Evolutionary conservation across 2,888 invertebrate species (phyloP).

Genomic region (Leptura quadrifasciata): DNA sequence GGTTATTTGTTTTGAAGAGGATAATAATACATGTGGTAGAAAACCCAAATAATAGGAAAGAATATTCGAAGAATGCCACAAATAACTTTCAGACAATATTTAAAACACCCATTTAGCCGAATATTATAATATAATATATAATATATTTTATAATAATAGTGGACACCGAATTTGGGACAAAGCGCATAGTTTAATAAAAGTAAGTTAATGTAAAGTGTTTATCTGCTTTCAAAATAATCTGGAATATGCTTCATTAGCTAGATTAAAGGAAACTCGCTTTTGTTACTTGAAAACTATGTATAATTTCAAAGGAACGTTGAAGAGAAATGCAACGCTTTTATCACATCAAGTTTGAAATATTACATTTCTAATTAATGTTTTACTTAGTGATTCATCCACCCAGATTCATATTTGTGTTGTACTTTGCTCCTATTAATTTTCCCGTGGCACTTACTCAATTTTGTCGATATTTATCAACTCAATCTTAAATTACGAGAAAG

Average conservation of each 20-base stretch:
- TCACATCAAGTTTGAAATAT: slow-evolving; percentile 2
- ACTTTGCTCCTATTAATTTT: background rate
- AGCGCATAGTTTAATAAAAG: too few species aligned
- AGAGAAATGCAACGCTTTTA: background rate
- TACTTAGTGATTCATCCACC: background rate
- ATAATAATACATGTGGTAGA: too few species aligned
- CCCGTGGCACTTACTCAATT: background rate
- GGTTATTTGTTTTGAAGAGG: too few species aligned
- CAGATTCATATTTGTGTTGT: background rate
- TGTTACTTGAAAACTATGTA: background rate
- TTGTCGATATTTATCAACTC: background rate
- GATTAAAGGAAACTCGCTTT: background rate
- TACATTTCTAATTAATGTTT: background rate
- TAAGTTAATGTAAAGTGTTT: background rate
- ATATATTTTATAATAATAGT: too few species aligned
- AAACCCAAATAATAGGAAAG: too few species aligned
- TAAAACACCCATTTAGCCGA: too few species aligned
- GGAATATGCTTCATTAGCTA: background rate
- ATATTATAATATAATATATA: too few species aligned
- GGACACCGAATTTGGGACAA: too few species aligned
- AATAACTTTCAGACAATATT: too few species aligned
- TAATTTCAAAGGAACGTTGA: background rate
- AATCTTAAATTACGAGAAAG: background rate
- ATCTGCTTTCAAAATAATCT: background rate
- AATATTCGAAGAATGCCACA: too few species aligned